Percentiles rank a stretch among this genome's conserved stretches.
phyloP scores from a whole-genome alignment of 2,113 vertebrate genomes.

The Holacanthus passer region DNA sequence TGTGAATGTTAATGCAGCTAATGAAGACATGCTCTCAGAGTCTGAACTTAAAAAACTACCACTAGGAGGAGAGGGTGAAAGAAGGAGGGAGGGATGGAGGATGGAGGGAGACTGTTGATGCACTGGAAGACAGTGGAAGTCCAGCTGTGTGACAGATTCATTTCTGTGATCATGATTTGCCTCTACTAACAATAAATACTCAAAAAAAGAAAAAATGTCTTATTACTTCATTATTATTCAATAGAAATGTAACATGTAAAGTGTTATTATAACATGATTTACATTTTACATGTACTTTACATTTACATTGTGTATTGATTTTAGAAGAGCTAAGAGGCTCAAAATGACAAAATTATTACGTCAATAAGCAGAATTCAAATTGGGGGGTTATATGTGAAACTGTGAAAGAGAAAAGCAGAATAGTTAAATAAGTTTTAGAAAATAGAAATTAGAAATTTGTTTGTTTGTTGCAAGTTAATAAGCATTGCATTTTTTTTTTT shows the following conservation, averaged over 20 bases:
- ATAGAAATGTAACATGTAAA: neutral
- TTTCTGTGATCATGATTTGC: conserved; percentile 22
- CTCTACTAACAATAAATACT: conserved; percentile 16
- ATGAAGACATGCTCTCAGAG: conserved; percentile 99
- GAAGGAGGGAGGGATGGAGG: conserved; percentile 48
- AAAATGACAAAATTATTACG: neutral
- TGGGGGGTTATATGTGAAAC: too few relatives aligned
- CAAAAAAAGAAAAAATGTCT: neutral
- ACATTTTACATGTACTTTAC: too few relatives aligned
- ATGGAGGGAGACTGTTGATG: conserved; percentile 41
- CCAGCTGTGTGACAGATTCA: conserved; percentile 33
- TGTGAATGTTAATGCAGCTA: conserved; percentile 99
- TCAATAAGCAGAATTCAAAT: neutral
- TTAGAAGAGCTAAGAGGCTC: neutral
- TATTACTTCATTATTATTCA: neutral
- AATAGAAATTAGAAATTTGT: neutral
- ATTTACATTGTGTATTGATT: neutral
- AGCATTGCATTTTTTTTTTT: neutral
- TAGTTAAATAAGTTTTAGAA: neutral
- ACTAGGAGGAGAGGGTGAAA: conserved; percentile 88
- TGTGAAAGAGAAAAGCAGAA: neutral
- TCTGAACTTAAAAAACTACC: conserved; percentile 99
- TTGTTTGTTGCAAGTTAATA: neutral
- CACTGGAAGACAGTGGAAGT: conserved; percentile 9
- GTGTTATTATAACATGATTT: too few relatives aligned